Evolutionary conservation across 2,888 invertebrate species (phyloP).

Genomic region (Abrostola triplasia): DNA sequence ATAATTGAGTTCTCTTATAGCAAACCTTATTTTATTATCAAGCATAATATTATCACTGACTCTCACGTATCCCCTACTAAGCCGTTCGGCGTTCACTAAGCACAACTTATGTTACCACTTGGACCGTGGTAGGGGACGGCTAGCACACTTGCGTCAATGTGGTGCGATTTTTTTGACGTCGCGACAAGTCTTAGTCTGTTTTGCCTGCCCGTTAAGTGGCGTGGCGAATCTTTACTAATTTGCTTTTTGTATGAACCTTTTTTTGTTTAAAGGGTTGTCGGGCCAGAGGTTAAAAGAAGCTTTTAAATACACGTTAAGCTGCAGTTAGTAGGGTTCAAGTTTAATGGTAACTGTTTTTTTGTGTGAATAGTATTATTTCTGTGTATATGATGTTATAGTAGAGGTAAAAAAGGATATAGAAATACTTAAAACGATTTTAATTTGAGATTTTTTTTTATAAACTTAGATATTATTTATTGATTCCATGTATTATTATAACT

Average conservation of each 20-base stretch:
- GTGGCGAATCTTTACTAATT: slow-evolving; percentile 82
- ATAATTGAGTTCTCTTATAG: too few relatives aligned
- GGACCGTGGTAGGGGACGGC: slow-evolving; percentile 26
- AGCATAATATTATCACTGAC: too few relatives aligned
- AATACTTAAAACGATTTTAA: too few relatives aligned
- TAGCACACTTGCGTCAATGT: slow-evolving; percentile 68
- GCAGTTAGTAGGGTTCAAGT: slow-evolving; percentile 1
- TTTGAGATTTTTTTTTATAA: too few relatives aligned
- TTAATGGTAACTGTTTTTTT: slow-evolving; percentile 1
- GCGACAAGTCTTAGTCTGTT: slow-evolving; percentile 82
- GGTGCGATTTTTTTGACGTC: slow-evolving; percentile 80
- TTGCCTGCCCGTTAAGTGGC: slow-evolving; percentile 84
- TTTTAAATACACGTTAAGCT: slow-evolving; percentile 44
- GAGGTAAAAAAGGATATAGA: too few relatives aligned
- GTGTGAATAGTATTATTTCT: too few relatives aligned
- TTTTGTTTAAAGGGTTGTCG: slow-evolving; percentile 74
- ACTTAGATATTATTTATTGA: too few relatives aligned
- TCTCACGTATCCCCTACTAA: slow-evolving; percentile 4
- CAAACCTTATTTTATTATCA: too few relatives aligned
- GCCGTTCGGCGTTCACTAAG: too few relatives aligned
- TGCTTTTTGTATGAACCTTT: slow-evolving; percentile 68
- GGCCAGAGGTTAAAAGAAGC: slow-evolving; percentile 59
- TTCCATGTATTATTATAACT: too few relatives aligned
- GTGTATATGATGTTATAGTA: too few relatives aligned
- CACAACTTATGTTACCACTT: background rate